Conservation (phyloP, 92 coral and sea anemone species). For the Metridium senile region DNA sequence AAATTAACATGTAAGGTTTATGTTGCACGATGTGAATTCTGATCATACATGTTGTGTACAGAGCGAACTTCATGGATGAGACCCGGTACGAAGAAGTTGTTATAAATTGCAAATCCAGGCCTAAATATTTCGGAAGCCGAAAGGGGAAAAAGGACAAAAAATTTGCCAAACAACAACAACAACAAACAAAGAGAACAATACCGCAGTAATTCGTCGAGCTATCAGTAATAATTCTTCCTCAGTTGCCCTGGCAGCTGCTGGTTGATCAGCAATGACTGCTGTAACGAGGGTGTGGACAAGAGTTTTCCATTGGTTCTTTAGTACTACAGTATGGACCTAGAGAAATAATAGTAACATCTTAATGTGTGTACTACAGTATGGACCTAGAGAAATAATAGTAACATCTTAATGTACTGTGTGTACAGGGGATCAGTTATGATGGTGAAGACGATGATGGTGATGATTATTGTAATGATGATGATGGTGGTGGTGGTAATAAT, state of each 20-base stretch:
- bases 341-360: neutral
- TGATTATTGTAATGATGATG: neutral
- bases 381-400: constrained; percentile 41
- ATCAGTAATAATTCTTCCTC: constrained; percentile 79
- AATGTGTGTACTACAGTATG: constrained; percentile 49
- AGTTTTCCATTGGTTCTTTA: constrained; percentile 89
- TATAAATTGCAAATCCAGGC: no score
- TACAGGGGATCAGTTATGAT: neutral
- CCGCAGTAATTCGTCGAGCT: constrained; percentile 96
- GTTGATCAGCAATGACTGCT: constrained; percentile 95
- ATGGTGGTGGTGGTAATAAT: neutral
- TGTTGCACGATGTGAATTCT: no score
- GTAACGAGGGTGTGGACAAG: constrained; percentile 89
- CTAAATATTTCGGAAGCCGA: no score
- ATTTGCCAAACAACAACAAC: neutral
- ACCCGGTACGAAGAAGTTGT: no score
- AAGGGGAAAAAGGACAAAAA: no score
- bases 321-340: constrained; percentile 75
- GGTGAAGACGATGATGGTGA: neutral
- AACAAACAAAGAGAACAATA: constrained; percentile 20
- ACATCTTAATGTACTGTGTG: neutral
- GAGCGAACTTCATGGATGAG: no score
- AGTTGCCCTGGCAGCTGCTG: constrained; percentile 77
- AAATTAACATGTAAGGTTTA: no score
- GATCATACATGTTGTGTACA: no score